Evolutionary conservation across 1,140 invertebrate species (phyloP).

Genomic region (Liolophura sinensis): DNA sequence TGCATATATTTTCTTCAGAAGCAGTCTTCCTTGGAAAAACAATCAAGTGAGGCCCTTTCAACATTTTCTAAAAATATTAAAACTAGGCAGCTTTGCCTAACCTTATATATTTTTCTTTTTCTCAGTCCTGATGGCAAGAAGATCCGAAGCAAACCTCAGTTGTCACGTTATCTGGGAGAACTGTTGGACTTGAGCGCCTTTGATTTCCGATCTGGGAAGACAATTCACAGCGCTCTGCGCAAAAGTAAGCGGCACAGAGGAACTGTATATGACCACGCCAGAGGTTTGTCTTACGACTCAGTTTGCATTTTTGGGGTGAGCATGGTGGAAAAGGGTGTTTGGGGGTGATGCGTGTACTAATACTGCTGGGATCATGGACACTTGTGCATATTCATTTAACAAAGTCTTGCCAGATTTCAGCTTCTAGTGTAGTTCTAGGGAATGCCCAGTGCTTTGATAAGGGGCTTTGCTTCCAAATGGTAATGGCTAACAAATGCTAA

Average conservation of each 20-base stretch:
- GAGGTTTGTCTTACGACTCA: conserved; percentile 36
- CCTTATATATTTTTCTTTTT: conserved; percentile 22
- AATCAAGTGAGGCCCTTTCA: too few species aligned
- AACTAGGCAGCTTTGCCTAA: too few species aligned
- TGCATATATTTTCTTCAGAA: too few species aligned
- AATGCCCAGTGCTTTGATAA: too few species aligned
- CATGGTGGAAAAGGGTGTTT: neutral
- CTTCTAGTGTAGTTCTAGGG: too few species aligned
- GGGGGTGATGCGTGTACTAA: neutral
- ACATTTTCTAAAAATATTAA: too few species aligned
- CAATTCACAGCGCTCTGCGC: conserved; percentile 50
- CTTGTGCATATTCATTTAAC: neutral
- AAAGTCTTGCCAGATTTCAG: neutral
- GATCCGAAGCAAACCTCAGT: conserved; percentile 79
- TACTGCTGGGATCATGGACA: neutral
- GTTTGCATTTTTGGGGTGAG: neutral
- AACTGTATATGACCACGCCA: conserved; percentile 49
- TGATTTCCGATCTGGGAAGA: conserved; percentile 77
- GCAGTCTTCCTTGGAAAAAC: too few species aligned
- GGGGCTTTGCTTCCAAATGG: too few species aligned
- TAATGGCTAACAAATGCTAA: too few species aligned
- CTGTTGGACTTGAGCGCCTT: conserved; percentile 79
- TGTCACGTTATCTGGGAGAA: conserved; percentile 76
- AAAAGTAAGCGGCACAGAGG: conserved; percentile 53
- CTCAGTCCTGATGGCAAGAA: conserved; percentile 77